A percentile compares a stretch with the other conserved stretches of the same genome.
Conservation (phyloP, 2,797 vertebrate genomes). For the Margarornis squamiger region DNA sequence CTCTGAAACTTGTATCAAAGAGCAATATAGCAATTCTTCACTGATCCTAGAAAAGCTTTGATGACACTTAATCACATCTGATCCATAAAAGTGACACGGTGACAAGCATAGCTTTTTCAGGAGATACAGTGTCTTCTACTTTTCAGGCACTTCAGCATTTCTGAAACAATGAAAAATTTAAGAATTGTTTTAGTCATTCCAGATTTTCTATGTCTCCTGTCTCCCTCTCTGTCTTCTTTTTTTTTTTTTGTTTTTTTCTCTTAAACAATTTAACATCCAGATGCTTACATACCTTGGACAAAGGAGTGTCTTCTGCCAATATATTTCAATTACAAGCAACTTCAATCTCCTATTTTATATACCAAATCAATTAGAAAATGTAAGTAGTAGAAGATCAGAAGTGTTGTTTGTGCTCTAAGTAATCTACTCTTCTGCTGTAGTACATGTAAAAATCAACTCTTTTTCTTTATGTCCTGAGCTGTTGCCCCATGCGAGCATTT, state of each 20-base stretch:
- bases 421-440: neutral
- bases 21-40: neutral
- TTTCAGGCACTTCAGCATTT: neutral
- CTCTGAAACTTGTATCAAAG: neutral
- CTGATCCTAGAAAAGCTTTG: neutral
- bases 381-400: neutral
- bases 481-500: neutral
- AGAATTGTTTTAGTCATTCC: neutral
- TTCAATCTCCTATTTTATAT: neutral
- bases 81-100: neutral
- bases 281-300: neutral
- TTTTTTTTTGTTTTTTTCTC: neutral
- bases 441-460: neutral
- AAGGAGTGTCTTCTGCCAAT: neutral
- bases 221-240: neutral
- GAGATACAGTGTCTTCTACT: neutral
- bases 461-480: neutral
- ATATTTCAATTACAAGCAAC: neutral
- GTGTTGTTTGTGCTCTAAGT: neutral
- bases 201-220: neutral
- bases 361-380: neutral
- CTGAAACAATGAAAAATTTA: neutral
- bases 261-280: neutral
- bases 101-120: neutral
- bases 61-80: neutral